phyloP scores from a whole-genome alignment of 2,888 invertebrate species.

The Pardosa pseudoannulata region DNA sequence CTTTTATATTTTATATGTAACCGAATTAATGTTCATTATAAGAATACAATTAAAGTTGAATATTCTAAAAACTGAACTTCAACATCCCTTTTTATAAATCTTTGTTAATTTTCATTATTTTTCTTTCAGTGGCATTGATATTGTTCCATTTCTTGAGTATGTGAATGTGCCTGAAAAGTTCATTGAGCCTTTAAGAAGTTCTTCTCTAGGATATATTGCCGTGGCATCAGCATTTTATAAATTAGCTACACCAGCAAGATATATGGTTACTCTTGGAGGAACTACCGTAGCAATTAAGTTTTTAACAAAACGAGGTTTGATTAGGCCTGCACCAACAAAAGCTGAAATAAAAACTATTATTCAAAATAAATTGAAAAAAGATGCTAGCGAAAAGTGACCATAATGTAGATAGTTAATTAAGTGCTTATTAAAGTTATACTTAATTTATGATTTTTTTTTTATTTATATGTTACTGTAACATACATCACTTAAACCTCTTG shows the following conservation, averaged over 20 bases:
- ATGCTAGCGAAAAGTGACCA: conserved; percentile 7
- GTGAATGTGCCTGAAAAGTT: conserved; percentile 88
- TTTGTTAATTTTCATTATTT: not conserved
- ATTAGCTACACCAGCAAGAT: conserved; percentile 91
- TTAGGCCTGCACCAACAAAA: conserved; percentile 71
- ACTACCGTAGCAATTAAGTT: conserved; percentile 71
- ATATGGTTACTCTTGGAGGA: conserved; percentile 85
- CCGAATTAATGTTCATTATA: too few species aligned
- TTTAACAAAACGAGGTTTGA: conserved; percentile 65
- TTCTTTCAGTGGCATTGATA: conserved; percentile 90
- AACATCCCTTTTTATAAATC: too few species aligned
- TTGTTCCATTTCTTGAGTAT: conserved; percentile 86
- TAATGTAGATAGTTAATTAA: conserved; percentile 11
- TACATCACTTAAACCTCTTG: too few species aligned
- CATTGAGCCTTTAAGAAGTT: conserved; percentile 85
- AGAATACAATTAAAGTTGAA: too few species aligned
- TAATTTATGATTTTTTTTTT: too few species aligned
- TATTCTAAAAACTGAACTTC: too few species aligned
- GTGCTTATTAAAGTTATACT: not conserved
- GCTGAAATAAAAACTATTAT: conserved; percentile 68
- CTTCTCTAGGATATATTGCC: conserved; percentile 91
- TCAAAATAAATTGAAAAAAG: conserved; percentile 59
- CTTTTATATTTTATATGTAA: too few species aligned
- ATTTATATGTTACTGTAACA: too few species aligned
- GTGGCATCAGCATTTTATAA: conserved; percentile 95